These are phyloP conservation scores for Nasonia vitripennis DNA, from an alignment of 1,140 invertebrate genomes.

Conservation along the genomic window DNA sequence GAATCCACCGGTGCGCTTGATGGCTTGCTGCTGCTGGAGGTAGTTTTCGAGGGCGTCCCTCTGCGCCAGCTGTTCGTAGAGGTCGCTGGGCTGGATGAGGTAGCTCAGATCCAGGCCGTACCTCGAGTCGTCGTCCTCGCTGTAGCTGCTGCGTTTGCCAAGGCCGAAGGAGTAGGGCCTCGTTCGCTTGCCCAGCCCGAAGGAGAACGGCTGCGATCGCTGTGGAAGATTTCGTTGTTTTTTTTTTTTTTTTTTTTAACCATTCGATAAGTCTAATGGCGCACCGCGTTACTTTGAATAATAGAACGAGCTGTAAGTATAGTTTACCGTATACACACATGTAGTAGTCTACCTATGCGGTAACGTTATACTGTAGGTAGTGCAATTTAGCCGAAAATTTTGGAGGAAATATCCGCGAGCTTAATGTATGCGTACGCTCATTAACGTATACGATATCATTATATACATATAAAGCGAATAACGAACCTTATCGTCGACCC, in stretches of 20 bases:
- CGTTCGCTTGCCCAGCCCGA: constrained; percentile 78
- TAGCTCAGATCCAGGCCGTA: constrained; percentile 24
- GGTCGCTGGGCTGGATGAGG: constrained; percentile 47
- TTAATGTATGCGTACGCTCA: too few species aligned
- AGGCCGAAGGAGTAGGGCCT: constrained; percentile 73
- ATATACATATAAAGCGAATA: neutral
- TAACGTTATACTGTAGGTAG: neutral
- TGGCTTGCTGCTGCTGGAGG: constrained; percentile 41
- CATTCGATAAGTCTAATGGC: too few species aligned
- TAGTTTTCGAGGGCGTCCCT: constrained; percentile 53
- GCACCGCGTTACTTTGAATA: too few species aligned
- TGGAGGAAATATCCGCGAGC: too few species aligned
- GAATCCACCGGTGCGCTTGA: constrained; percentile 59
- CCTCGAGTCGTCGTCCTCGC: neutral
- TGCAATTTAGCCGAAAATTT: too few species aligned
- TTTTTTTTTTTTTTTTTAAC: too few species aligned
- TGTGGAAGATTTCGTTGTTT: constrained; percentile 44
- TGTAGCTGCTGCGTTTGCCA: constrained; percentile 67
- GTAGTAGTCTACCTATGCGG: neutral
- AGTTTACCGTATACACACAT: too few species aligned
- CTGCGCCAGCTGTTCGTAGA: constrained; percentile 42
- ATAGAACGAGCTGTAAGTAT: too few species aligned
- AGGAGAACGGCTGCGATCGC: constrained; percentile 73
- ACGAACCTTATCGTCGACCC: constrained; percentile 60
- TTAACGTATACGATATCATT: too few species aligned